Evolutionary conservation across 2,888 invertebrate genomes (phyloP), one percentile per base, ranked within the genome.

Genomic region (Slavum lentiscoides): DNA sequence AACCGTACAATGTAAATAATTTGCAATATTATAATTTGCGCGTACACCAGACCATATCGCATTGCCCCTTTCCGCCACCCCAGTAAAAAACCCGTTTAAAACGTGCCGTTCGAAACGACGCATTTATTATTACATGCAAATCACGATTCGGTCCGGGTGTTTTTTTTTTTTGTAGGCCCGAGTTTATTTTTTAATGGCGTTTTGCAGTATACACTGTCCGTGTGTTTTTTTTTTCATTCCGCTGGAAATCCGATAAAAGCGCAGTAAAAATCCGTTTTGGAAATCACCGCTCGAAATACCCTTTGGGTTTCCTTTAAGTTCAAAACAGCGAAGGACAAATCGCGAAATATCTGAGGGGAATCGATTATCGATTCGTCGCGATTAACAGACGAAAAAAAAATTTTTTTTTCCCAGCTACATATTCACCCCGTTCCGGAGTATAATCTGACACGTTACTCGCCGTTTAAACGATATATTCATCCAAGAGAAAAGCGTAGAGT

Each of bases 81-180:
- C 30, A 30, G 30, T 30, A 1, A 39, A 58, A 67, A 75, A 58
- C 17, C 17, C 66, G 17, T 75, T 75, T 66, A 58, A 30, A 43
- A 43, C 43, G 75, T 67, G 19, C 13, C 21, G 19, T 55, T 21
- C 15, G 5, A 30, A 55, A 67, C 30, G 30, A 17, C 9, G 39
- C 39, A 7, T 43, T 67, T 74, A 30, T 74, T n/a, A 59, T 68
- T 61, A 49, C 59, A 68, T 49, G 68, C 76, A 68, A 76, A 68
- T 67, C 76, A 76, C 68, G 68, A 61, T 76, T 30, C 61, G 55
- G 55, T 58, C 39, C 68, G 30, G n/a, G 61, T 43, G 43, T 43
- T 9, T 43, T 43, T 43, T 2, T 43, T 43, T 43, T 43, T 43
- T 43, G 30, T 30, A 2, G 30, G n/a, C n/a, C 4, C 30, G 30